Conservation (phyloP, 1,140 invertebrate species). For the Platyscapa corneri region DNA sequence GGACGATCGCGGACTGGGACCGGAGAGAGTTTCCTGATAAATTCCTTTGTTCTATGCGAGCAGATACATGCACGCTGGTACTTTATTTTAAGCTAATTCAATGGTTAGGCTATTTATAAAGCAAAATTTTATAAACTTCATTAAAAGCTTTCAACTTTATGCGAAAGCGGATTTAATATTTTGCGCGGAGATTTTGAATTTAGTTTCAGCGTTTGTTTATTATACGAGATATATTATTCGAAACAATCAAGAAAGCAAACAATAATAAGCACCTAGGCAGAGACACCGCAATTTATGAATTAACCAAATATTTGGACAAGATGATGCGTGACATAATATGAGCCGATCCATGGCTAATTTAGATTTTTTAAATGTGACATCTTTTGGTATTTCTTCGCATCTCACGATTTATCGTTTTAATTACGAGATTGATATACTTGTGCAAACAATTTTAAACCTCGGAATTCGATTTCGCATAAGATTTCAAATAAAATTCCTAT, state of each 20-base stretch:
- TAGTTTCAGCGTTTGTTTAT: not conserved
- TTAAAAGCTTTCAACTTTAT: not conserved
- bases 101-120: not conserved
- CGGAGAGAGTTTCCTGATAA: not conserved
- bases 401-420: too few relatives aligned
- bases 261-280: not conserved
- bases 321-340: too few relatives aligned
- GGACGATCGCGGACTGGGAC: not conserved
- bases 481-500: too few relatives aligned
- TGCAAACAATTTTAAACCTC: too few relatives aligned
- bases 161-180: not conserved
- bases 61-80: not conserved
- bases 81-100: constrained; percentile 11
- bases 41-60: not conserved
- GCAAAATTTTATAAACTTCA: not conserved
- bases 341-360: too few relatives aligned
- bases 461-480: too few relatives aligned
- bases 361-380: too few relatives aligned
- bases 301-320: too few relatives aligned
- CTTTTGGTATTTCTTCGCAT: too few relatives aligned
- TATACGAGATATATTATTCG: not conserved
- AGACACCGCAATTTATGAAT: too few relatives aligned
- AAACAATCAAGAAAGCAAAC: not conserved
- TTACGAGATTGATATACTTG: too few relatives aligned
- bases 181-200: not conserved